Evolutionary conservation across 2,888 invertebrate genomes (phyloP), one percentile per base, ranked within the genome.

Genomic region (Latrodectus elegans): DNA sequence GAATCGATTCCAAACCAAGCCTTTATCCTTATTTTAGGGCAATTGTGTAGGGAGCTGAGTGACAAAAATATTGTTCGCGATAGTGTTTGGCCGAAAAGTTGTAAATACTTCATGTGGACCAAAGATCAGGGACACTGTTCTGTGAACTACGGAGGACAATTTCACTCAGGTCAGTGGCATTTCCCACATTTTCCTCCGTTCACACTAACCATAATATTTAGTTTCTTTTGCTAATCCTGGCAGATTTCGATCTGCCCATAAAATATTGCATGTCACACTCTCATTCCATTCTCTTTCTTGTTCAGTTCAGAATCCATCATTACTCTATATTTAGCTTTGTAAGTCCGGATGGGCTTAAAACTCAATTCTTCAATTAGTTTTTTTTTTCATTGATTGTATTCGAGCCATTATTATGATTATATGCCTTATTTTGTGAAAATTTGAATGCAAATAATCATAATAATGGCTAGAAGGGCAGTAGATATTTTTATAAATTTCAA

Each of bases 61-160:
- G 86, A 86, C 81, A 86, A 86, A 86, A 86, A 86, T 86, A 86
- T 86, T 81, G 86, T 86, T 76, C 86, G 86, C 86, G 86, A 86
- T 86, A 86, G 86, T 72, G 86, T 86, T 77, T 86, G 86, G 86
- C 86, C 86, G 86, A 86, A 86, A 86, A 86, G 86, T 86, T 86
- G 86, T 86, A 86, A 86, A 86, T 86, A 86, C 86, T 86, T 86
- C 86, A 86, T 86, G 86, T 86, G 86, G 86, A 86, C 86, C 71
- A 86, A 86, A 86, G 86, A 86, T 81, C 86, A 86, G 76, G 75
- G 71, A 52, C 86, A 81, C 68, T 86, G 86, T 86, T 86, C 86
- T 72, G 81, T 86, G 80, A 86, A 60, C 86, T 86, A 86, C 53
- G 86, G 86, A 86, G 86, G 81, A 86, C 86, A 86, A 67, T 86